A percentile compares a stretch with the other conserved stretches of the same genome.
phyloP scores from a whole-genome alignment of 1,140 invertebrate species.

The Pteromalus puparum region DNA sequence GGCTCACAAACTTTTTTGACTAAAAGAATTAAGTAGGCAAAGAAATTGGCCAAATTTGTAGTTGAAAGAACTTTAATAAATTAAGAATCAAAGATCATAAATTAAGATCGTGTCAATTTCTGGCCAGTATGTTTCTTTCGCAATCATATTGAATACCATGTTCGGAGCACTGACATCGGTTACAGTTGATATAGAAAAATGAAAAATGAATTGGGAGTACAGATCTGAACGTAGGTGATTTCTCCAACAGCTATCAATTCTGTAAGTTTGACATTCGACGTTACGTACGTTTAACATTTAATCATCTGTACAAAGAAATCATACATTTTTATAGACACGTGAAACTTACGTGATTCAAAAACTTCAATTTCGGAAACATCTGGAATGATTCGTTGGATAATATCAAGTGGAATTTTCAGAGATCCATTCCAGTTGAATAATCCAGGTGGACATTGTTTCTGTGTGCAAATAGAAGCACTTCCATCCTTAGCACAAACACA shows the following conservation, averaged over 20 bases:
- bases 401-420: neutral
- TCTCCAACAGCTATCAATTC: neutral
- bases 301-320: neutral
- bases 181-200: neutral
- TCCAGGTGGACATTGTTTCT: neutral
- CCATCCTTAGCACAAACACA: neutral
- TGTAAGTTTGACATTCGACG: too few species aligned
- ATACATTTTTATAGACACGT: neutral
- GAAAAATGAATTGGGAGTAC: neutral
- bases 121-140: neutral
- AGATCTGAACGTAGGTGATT: neutral
- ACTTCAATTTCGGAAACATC: neutral
- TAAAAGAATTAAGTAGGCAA: neutral
- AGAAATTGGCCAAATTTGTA: too few species aligned
- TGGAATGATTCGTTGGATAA: neutral
- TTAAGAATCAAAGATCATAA: too few species aligned
- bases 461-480: neutral
- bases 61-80: too few species aligned
- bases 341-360: neutral
- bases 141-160: neutral
- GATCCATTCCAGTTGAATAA: neutral
- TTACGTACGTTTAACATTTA: too few species aligned
- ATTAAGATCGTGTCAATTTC: too few species aligned
- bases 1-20: conserved; percentile 26
- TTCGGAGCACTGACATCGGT: neutral